These are phyloP conservation scores for Chaetops frenatus DNA, from an alignment of 2,113 vertebrate genomes.

Conservation along the genomic window DNA sequence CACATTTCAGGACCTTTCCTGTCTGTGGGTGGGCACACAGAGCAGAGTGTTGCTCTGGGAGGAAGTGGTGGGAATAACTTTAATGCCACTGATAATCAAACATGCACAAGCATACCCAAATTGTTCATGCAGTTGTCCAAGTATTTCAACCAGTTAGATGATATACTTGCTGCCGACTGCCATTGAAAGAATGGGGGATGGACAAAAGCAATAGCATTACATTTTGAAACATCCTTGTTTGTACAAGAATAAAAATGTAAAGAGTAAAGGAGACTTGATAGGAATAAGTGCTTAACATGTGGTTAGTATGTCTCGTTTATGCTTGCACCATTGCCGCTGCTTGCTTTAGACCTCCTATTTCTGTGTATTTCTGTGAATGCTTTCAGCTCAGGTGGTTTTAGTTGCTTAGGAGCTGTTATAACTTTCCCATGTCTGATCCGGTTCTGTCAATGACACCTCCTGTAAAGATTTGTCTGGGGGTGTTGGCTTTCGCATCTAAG, in stretches of 20 bases:
- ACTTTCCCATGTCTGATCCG: background rate
- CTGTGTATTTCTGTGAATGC: background rate
- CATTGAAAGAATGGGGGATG: background rate
- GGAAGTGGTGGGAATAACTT: background rate
- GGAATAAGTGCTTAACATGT: background rate
- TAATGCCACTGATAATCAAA: background rate
- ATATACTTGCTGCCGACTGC: background rate
- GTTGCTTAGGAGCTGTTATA: background rate
- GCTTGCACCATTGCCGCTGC: background rate
- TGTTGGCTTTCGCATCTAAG: background rate
- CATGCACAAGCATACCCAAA: background rate
- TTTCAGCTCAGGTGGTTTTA: background rate
- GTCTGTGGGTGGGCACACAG: background rate
- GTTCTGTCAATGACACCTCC: background rate
- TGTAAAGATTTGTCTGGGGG: background rate
- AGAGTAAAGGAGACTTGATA: background rate
- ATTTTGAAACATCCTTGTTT: background rate
- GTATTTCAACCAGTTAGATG: background rate
- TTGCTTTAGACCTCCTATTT: background rate
- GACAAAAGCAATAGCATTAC: background rate
- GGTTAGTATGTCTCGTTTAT: background rate
- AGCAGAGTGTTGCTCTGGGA: background rate
- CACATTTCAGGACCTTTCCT: background rate
- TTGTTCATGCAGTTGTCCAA: background rate
- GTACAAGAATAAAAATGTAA: background rate